Conservation (phyloP, 2,113 vertebrate species). For the Callocephalon fimbriatum region DNA sequence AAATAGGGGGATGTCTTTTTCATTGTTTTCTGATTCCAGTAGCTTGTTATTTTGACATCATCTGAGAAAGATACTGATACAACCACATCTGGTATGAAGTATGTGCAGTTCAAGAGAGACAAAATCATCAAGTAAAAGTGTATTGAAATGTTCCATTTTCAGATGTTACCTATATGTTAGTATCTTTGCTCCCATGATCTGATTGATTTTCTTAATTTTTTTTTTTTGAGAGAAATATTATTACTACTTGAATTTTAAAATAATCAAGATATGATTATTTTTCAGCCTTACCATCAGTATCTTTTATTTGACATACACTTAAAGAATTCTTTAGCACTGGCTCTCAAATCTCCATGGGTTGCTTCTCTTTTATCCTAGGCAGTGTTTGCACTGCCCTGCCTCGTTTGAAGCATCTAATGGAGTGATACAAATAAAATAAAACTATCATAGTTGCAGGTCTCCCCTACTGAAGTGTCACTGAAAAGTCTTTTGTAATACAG, state of each 20-base stretch:
- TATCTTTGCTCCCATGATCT: background rate
- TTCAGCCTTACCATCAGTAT: background rate
- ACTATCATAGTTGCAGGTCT: background rate
- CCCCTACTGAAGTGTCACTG: background rate
- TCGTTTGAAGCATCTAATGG: background rate
- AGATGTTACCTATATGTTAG: rapidly evolving
- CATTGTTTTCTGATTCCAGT: background rate
- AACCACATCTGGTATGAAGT: background rate
- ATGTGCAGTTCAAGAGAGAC: background rate
- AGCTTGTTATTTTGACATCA: background rate
- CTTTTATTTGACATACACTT: background rate
- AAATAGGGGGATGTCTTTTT: background rate
- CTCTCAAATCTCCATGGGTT: background rate
- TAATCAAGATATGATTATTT: background rate
- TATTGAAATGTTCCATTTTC: background rate
- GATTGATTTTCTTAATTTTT: background rate
- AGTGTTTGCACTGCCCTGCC: background rate
- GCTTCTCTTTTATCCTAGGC: background rate
- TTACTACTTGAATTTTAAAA: background rate
- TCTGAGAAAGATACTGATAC: background rate
- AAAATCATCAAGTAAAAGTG: background rate
- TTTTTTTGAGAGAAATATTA: background rate
- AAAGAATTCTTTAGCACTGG: background rate
- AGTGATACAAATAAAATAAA: background rate
- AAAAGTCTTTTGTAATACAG: background rate